Evolutionary conservation across 2,888 invertebrate species (phyloP).

Genomic region (Ophioninae sp.): DNA sequence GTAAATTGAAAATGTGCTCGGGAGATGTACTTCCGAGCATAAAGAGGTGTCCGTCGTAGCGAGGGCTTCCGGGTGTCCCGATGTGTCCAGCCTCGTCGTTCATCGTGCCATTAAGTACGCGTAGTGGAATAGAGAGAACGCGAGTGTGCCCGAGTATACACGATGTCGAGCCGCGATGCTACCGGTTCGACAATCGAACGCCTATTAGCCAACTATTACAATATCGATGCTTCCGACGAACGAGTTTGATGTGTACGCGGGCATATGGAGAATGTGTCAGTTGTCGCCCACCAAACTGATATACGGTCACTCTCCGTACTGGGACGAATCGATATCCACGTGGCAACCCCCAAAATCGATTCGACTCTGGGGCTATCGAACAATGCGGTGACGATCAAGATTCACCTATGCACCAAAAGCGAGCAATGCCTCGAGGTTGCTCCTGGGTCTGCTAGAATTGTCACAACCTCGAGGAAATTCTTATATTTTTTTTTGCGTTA

Average conservation of each 20-base stretch:
- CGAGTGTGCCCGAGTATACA: constrained; percentile 30
- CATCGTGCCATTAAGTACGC: background rate
- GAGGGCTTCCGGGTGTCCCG: constrained; percentile 18
- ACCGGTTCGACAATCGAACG: constrained; percentile 69
- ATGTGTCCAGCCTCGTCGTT: constrained; percentile 34
- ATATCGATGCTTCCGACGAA: constrained; percentile 73
- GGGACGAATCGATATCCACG: constrained; percentile 37
- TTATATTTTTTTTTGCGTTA: too few relatives aligned
- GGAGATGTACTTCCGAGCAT: constrained; percentile 11
- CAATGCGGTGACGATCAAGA: constrained; percentile 15
- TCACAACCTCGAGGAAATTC: background rate
- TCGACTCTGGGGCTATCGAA: constrained; percentile 27
- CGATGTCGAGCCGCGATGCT: constrained; percentile 30
- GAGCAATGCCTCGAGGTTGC: background rate
- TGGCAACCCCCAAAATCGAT: constrained; percentile 48
- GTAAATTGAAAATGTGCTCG: constrained; percentile 3
- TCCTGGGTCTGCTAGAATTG: background rate
- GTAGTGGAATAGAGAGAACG: constrained; percentile 5
- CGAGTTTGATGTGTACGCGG: constrained; percentile 28
- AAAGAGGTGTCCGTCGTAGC: constrained; percentile 19
- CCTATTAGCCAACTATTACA: constrained; percentile 76
- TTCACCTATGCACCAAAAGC: constrained; percentile 4
- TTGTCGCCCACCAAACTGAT: constrained; percentile 69
- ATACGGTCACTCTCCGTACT: constrained; percentile 39
- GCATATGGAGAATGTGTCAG: constrained; percentile 71